A percentile compares a stretch with the other conserved stretches of the same genome.
phyloP scores from a whole-genome alignment of 2,888 invertebrate species.

The Neoaliturus tenellus region DNA sequence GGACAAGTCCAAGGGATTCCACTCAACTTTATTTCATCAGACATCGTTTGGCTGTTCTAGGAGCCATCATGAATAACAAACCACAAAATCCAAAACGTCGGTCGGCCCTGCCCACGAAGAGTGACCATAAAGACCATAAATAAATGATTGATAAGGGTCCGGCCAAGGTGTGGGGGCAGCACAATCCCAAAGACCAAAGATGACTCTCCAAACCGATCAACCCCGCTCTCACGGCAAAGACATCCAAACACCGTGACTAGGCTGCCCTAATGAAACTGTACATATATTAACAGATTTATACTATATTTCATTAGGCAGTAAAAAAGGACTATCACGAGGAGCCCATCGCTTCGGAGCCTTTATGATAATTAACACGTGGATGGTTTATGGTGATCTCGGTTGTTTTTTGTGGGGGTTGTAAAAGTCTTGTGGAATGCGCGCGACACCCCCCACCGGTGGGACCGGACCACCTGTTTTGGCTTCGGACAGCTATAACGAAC shows the following conservation, averaged over 20 bases:
- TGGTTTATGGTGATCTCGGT: conserved; percentile 55
- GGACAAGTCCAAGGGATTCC: no score
- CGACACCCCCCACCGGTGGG: conserved; percentile 46
- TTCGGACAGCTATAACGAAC: conserved; percentile 29
- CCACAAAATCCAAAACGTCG: not conserved
- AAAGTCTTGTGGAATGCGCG: conserved; percentile 44
- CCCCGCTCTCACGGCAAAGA: conserved; percentile 12
- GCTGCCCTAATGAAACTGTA: conserved; percentile 37
- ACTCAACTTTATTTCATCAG: no score
- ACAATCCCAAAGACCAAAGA: conserved; percentile 28
- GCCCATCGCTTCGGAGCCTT: conserved; percentile 36
- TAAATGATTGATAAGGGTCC: conserved; percentile 29
- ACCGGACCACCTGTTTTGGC: conserved; percentile 7
- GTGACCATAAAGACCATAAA: not conserved
- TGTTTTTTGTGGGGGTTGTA: conserved; percentile 53
- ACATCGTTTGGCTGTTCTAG: no score
- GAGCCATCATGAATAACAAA: not conserved
- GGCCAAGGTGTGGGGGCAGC: not conserved
- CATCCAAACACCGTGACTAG: conserved; percentile 42
- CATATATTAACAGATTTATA: conserved; percentile 47
- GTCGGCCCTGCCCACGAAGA: not conserved
- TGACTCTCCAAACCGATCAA: conserved; percentile 41
- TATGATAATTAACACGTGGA: conserved; percentile 59
- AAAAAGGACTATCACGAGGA: conserved; percentile 13
- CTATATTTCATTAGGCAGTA: conserved; percentile 46